Evolutionary conservation across 2,113 vertebrate genomes (phyloP), one percentile per base, ranked within the genome.

Genomic region (Oncorhynchus tshawytscha): DNA sequence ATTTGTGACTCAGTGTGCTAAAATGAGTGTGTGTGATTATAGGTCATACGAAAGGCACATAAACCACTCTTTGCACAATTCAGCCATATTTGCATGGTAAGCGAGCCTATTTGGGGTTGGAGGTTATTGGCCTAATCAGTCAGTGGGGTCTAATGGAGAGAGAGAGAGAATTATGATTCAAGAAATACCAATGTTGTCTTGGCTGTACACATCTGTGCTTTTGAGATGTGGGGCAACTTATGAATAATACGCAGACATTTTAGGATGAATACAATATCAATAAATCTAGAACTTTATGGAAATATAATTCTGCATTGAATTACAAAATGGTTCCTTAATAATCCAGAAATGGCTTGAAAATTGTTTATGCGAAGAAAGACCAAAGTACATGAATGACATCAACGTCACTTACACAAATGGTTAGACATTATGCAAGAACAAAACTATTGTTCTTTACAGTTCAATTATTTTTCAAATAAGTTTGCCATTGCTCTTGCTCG

Each of bases 81-180:
- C 70, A 77, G 48, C 51, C 31, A 77, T 57, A 59, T 76, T 74
- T 49, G 60, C 54, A 51, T 66, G 39, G n/a, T 5, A 62, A 39
- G 57, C 20, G 8, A 22, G 29, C 31, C 24, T 22, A 72, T 3
- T 82, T 24, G 51, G 78, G 72, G 74, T 72, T 20, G 77, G 7
- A 51, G 11, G 73, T 68, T 69, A 45, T 75, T 29, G 25, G 24
- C 51, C 57, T 84, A 70, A 81, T 82, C 67, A 34, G 9, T 64
- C 57, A 72, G 25, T 27, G 49, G 22, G 39, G 18, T 51, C 72
- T 18, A 71, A 15, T 45, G 25, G 59, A 24, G 75, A 31, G 45
- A 45, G 6, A n/a, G n/a, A 45, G 6, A 25, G 2, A 13, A 15
- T 11, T 24, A 39, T 70, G 5, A 49, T 73, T 31, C 54, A 62